Evolutionary conservation across 2,888 invertebrate genomes (phyloP).

Genomic region (Caenorhabditis macrosperma): DNA sequence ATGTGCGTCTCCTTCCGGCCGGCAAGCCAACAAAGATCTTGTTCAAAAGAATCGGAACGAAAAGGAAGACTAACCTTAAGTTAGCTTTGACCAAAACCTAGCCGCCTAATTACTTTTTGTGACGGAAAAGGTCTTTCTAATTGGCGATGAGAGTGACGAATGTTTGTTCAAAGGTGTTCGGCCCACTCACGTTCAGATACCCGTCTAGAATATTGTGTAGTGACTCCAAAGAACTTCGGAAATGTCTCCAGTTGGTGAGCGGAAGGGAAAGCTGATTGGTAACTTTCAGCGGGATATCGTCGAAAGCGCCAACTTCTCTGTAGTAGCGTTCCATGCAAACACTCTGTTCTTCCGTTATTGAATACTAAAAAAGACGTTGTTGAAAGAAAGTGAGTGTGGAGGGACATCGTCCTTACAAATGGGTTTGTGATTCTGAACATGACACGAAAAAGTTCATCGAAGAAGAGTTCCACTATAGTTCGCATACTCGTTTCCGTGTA

Average conservation of each 20-base stretch:
- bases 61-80: constrained; percentile 3
- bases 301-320: constrained; percentile 38
- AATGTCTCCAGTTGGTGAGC: constrained; percentile 51
- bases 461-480: constrained; percentile 44
- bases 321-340: constrained; percentile 38
- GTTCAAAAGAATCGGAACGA: not conserved
- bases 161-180: constrained; percentile 21
- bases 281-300: constrained; percentile 50
- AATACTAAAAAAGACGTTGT: constrained; percentile 32
- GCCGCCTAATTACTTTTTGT: constrained; percentile 37
- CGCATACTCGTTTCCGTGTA: constrained; percentile 53
- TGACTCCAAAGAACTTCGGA: constrained; percentile 46
- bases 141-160: constrained; percentile 37
- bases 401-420: constrained; percentile 31
- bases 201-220: constrained; percentile 49
- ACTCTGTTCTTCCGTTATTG: constrained; percentile 19
- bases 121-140: constrained; percentile 43
- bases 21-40: not conserved
- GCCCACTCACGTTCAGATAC: constrained; percentile 46
- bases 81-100: constrained; percentile 11
- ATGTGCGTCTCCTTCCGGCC: not conserved
- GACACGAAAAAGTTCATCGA: constrained; percentile 52
- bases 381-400: not conserved
- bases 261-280: constrained; percentile 51
- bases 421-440: constrained; percentile 56